Evolutionary conservation across 2,888 invertebrate genomes (phyloP), one percentile per base, ranked within the genome.

Genomic region (Saturnia japonica): DNA sequence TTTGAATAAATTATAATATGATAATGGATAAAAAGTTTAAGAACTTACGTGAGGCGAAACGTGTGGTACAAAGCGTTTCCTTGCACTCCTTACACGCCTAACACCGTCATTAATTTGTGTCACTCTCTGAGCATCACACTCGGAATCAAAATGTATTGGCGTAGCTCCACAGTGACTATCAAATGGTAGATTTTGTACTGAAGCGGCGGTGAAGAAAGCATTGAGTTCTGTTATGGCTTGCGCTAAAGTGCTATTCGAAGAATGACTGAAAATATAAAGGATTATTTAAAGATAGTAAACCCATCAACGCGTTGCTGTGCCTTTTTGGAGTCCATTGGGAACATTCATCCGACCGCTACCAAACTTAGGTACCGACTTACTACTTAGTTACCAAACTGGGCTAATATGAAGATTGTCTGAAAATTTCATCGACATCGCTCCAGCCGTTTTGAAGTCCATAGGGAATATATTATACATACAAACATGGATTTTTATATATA

Each of bases 1-100:
- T 1, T 47, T 14, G 19, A 47, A 16, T 19, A 19, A 47, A 47
- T 19, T 47, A 19, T 19, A 6, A 47, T 16, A 11, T 12, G 12
- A 45, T 11, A 45, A 1, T 9, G 22, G 4, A 19, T 54, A 9
- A 54, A 54, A 22, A 22, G 8, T 22, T 22, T 19, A 11, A 47
- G 71, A 54, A 90, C 93, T 91, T 85, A 94, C 93, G 75, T 88
- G 88, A 9, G 94, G 94, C 0, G 92, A 88, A 3, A 94, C 78
- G 73, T 92, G 92, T 0, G 93, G 92, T 0, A 93, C 76, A 74
- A 86, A 91, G 70, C 85, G 82, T 76, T 86, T 93, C 0, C 75
- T 74, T 34, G 81, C 82, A 42, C 75, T 77, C 69, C 73, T 83
- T 14, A 93, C 70, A 6, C 82, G 68, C 0, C 68, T 74, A 2